Evolutionary conservation across 2,113 vertebrate genomes (phyloP).

Genomic region (Rhombomys opimus): DNA sequence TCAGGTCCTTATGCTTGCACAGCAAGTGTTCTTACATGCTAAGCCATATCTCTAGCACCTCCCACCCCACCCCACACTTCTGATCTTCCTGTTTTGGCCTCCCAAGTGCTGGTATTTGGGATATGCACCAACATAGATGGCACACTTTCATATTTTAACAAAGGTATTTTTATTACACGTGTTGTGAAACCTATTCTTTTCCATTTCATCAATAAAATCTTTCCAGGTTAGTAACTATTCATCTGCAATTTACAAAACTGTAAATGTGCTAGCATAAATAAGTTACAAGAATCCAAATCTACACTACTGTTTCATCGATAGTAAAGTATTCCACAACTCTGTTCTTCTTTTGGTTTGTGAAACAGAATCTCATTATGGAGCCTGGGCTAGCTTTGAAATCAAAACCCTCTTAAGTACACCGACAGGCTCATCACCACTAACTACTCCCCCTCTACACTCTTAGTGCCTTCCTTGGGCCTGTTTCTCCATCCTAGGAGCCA

Average conservation of each 20-base stretch:
- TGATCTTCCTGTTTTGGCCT: not conserved
- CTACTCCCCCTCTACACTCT: not conserved
- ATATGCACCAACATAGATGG: too few relatives aligned
- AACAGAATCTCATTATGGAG: not conserved
- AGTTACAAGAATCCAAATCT: conserved; percentile 8
- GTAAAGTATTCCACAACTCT: not conserved
- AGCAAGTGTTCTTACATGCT: not conserved
- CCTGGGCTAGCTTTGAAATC: not conserved
- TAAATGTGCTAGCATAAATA: not conserved
- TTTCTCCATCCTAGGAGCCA: not conserved
- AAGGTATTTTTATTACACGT: not conserved
- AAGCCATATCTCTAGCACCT: not conserved
- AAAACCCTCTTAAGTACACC: not conserved
- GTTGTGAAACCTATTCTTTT: not conserved
- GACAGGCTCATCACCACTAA: not conserved
- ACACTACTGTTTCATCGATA: not conserved
- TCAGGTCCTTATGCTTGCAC: not conserved
- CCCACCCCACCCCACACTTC: not conserved
- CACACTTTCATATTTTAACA: not conserved
- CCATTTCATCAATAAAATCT: not conserved
- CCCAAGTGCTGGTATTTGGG: not conserved
- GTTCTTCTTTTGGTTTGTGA: not conserved
- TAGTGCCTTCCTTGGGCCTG: not conserved
- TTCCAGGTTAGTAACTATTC: not conserved
- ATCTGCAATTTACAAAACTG: conserved; percentile 5